phyloP scores from a whole-genome alignment of 2,113 vertebrate genomes.

The Podarcis raffonei region DNA sequence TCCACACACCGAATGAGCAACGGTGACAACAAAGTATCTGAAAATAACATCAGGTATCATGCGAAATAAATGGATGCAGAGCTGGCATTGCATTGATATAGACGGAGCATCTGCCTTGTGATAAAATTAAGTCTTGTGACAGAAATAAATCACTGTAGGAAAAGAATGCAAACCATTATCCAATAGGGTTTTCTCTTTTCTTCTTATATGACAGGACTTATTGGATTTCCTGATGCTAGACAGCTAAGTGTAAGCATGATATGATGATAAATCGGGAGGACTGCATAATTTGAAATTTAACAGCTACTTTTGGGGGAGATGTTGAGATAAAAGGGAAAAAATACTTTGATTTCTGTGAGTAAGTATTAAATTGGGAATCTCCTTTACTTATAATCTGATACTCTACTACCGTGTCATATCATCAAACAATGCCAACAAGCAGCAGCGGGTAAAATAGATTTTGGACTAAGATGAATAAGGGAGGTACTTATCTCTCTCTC shows the following conservation, averaged over 20 bases:
- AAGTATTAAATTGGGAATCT: constrained; percentile 80
- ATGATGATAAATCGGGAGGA: constrained; percentile 79
- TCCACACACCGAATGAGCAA: constrained; percentile 60
- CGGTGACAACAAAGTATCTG: constrained; percentile 20
- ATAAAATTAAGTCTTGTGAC: constrained; percentile 84
- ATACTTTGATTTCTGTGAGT: constrained; percentile 68
- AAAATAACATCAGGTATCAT: constrained; percentile 73
- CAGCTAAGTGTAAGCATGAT: constrained; percentile 79
- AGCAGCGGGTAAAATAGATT: constrained; percentile 79
- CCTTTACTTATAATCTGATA: constrained; percentile 73
- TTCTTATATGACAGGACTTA: constrained; percentile 83
- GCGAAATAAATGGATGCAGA: constrained; percentile 75
- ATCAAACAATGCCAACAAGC: constrained; percentile 75
- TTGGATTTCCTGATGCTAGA: constrained; percentile 81
- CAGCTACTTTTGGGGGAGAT: constrained; percentile 70
- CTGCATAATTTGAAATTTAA: constrained; percentile 76
- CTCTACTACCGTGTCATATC: constrained; percentile 69
- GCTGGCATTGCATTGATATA: constrained; percentile 70
- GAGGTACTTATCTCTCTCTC: constrained; percentile 68
- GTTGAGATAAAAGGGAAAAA: constrained; percentile 70
- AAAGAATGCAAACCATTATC: constrained; percentile 74
- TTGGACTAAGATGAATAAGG: constrained; percentile 80
- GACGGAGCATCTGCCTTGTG: constrained; percentile 78
- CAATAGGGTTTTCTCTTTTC: constrained; percentile 76
- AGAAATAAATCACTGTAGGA: constrained; percentile 80